Evolutionary conservation across 2,113 vertebrate genomes (phyloP).

Genomic region (Daphoenositta chrysoptera): DNA sequence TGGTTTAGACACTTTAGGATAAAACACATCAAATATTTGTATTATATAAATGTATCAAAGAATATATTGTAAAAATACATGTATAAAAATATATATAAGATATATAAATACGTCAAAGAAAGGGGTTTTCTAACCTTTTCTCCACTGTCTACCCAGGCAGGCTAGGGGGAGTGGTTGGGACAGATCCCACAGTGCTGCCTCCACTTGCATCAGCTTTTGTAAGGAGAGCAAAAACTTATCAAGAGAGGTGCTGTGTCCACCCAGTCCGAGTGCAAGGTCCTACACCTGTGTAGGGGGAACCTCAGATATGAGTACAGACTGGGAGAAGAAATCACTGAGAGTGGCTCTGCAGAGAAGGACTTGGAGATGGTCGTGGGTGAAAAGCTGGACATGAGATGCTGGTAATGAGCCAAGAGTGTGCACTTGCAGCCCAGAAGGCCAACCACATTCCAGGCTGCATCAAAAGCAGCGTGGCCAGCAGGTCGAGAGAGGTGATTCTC

Average conservation of each 20-base stretch:
- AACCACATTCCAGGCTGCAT: not conserved
- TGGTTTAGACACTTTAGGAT: not conserved
- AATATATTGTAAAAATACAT: not conserved
- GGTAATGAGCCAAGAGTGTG: not conserved
- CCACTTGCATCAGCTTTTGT: not conserved
- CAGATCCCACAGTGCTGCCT: not conserved
- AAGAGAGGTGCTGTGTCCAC: not conserved
- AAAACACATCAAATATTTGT: not conserved
- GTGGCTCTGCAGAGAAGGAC: not conserved
- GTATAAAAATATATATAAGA: no score
- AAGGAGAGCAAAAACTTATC: not conserved
- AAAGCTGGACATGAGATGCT: not conserved
- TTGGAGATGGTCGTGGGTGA: not conserved
- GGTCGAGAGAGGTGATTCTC: accelerated
- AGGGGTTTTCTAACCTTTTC: not conserved
- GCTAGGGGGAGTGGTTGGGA: not conserved
- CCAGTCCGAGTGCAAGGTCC: not conserved
- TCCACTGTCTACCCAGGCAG: not conserved
- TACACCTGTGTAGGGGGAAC: not conserved
- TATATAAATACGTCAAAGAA: not conserved
- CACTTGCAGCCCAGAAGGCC: not conserved
- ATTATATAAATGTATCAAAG: not conserved
- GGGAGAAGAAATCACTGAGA: not conserved
- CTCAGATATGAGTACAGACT: not conserved
- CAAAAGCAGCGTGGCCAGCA: not conserved